phyloP scores from a whole-genome alignment of 1,140 invertebrate genomes.

The Scaptodrosophila lebanonensis region DNA sequence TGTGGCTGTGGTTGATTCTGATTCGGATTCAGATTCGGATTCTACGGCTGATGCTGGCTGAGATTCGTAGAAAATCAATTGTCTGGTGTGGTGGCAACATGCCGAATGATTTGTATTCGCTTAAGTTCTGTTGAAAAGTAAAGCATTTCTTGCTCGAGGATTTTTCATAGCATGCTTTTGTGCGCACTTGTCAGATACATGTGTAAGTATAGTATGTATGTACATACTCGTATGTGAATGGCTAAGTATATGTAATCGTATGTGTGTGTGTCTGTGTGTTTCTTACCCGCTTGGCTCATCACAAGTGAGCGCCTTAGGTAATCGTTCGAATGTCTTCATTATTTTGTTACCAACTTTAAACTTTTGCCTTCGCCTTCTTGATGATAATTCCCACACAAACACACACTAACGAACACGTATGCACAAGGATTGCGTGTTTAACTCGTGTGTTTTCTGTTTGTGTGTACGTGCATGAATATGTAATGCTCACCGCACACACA shows the following conservation, averaged over 20 bases:
- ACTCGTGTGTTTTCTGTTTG: too few relatives aligned
- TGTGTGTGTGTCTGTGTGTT: conserved; percentile 21
- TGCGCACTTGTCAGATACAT: conserved; percentile 11
- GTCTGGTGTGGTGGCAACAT: conserved; percentile 50
- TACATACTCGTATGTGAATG: not conserved
- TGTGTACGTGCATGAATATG: too few relatives aligned
- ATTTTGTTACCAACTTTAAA: not conserved
- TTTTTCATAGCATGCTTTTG: conserved; percentile 42
- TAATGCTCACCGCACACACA: too few relatives aligned
- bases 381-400: conserved; percentile 5
- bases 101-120: conserved; percentile 67
- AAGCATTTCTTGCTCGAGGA: conserved; percentile 7
- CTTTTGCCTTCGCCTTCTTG: conserved; percentile 1
- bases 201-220: not conserved
- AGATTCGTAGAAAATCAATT: too few relatives aligned
- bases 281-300: conserved; percentile 20
- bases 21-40: too few relatives aligned
- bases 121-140: conserved; percentile 54
- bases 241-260: conserved; percentile 1
- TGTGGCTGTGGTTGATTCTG: too few relatives aligned
- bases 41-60: too few relatives aligned
- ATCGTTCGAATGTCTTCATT: conserved; percentile 27
- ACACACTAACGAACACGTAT: conserved; percentile 7
- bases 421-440: too few relatives aligned
- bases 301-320: conserved; percentile 21